phyloP scores from a whole-genome alignment of 2,113 vertebrate species.

The Gopherus evgoodei region DNA sequence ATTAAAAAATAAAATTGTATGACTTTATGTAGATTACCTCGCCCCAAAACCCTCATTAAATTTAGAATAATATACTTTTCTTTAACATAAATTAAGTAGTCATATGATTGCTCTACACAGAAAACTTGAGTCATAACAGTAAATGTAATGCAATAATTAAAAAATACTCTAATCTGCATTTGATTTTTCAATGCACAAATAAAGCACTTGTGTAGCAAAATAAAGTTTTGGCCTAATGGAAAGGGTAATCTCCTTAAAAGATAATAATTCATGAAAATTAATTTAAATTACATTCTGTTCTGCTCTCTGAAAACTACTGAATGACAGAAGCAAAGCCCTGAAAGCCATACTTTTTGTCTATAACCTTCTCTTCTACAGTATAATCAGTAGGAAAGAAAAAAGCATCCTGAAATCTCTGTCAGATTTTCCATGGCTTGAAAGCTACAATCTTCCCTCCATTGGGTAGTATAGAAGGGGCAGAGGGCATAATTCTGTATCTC shows the following conservation, averaged over 20 bases:
- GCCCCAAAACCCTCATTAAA: neutral
- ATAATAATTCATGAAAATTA: neutral
- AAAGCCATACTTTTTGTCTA: neutral
- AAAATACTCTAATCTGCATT: neutral
- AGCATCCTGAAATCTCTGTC: neutral
- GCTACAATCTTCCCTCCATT: neutral
- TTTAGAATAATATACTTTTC: neutral
- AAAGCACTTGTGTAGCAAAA: neutral
- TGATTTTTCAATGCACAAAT: neutral
- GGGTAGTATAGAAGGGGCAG: neutral
- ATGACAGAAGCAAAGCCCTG: neutral
- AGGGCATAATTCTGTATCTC: neutral
- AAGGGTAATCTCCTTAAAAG: neutral
- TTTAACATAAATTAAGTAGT: neutral
- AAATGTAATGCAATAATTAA: conserved; percentile 12
- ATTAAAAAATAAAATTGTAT: neutral
- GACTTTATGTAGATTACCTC: neutral
- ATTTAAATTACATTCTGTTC: conserved; percentile 4
- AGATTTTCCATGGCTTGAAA: too few relatives aligned
- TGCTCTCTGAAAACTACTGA: neutral
- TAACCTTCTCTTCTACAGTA: neutral
- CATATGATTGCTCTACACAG: neutral
- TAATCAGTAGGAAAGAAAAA: neutral
- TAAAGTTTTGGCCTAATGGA: neutral
- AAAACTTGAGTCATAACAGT: neutral